phyloP scores from a whole-genome alignment of 2,113 vertebrate genomes.

The Hippocampus zosterae region DNA sequence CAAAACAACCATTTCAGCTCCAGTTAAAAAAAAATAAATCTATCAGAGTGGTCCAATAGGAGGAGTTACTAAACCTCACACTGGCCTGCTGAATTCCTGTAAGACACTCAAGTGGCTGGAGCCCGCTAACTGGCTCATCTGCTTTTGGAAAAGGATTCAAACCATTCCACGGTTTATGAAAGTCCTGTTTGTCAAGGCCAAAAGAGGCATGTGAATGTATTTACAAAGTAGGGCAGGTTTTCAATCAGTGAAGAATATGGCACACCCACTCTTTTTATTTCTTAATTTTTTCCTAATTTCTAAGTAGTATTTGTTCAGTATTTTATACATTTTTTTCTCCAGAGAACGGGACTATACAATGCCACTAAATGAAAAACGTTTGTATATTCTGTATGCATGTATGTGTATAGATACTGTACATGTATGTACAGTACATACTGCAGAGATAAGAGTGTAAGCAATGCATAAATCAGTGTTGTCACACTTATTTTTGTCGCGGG shows the following conservation, averaged over 20 bases:
- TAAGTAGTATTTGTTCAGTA: background rate
- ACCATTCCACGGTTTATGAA: slow-evolving; percentile 11
- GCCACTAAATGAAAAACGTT: background rate
- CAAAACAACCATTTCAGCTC: slow-evolving; percentile 16
- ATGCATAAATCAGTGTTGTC: no score
- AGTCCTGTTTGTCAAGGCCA: background rate
- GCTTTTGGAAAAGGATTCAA: slow-evolving; percentile 12
- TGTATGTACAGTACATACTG: no score
- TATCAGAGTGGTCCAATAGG: background rate
- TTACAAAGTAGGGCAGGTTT: background rate
- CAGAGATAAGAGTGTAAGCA: no score
- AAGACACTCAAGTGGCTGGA: slow-evolving; percentile 6
- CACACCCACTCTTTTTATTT: background rate
- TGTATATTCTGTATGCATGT: background rate
- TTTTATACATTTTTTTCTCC: no score
- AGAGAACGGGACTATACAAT: background rate
- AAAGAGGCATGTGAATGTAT: background rate
- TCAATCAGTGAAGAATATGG: background rate
- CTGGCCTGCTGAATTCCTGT: slow-evolving; percentile 54
- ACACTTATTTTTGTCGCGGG: no score
- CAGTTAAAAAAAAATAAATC: slow-evolving; percentile 10
- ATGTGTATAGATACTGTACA: no score
- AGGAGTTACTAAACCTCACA: slow-evolving; percentile 33
- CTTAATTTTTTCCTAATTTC: background rate
- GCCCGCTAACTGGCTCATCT: slow-evolving; percentile 1